Evolutionary conservation across 2,797 vertebrate species (phyloP), one percentile per base, ranked within the genome.

Genomic region (Tadarida brasiliensis): DNA sequence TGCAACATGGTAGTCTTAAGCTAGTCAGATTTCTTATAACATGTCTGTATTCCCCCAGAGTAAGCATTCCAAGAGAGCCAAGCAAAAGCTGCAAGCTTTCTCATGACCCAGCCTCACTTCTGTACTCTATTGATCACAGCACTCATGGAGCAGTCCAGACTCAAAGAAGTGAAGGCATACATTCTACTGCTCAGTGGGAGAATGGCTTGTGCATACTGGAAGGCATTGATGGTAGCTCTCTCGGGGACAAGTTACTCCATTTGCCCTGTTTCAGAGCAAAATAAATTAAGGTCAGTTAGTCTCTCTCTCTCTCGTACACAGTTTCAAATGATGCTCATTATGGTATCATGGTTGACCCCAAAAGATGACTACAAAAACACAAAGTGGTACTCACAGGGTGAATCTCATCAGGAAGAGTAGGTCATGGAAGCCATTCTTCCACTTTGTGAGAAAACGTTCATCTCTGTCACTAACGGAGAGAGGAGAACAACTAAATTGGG

Each of bases 311-410:
- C 5, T 76, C 33, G 57, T 30, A 83, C 15, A 74, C 12, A 87
- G 44, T 65, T 96, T 15, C 44, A 73, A 76, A 86, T 44, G 11
- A 51, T 63, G 26, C 8, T 51, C 68, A 35, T 65, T 85, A 63
- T 28, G 67, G 56, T 57, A n/a, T n/a, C 22, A n/a, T 54, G 35
- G 39, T 76, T 71, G 33, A 91, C 61, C 30, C 83, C 24, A 84
- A 94, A 96, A 56, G 28, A 49, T 63, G n/a, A 82, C 63, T 76
- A 78, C n/a, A 12, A 54, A 73, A 93, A 68, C n/a, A 67, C 11
- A 30, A 73, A 88, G 35, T 73, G 16, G 4, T 30, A 78, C 57
- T 94, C 65, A 44, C 5, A 76, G 44, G 24, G 56, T 90, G 63
- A 82, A 54, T 63, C 20, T 35, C 76, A 81, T 19, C 56, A 63